Conservation (phyloP, 2,113 vertebrate genomes). For the Peromyscus maniculatus region DNA sequence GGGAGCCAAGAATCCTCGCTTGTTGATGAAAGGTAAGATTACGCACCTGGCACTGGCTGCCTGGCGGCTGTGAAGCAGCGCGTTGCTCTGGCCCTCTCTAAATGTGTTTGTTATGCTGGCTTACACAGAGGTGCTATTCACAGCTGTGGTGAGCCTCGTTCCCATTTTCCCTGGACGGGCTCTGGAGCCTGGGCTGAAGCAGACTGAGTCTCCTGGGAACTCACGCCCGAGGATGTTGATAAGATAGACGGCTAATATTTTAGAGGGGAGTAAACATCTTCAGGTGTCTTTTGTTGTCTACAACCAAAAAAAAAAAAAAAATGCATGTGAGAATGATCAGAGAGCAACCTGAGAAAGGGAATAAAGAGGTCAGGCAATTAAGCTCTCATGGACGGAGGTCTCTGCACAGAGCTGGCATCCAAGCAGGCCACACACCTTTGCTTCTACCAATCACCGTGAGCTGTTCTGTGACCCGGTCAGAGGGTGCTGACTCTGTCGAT, state of each 20-base stretch:
- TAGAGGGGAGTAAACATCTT: background rate
- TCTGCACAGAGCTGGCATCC: background rate
- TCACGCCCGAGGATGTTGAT: accelerated
- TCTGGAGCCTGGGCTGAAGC: background rate
- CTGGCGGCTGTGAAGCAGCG: background rate
- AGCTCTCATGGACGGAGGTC: background rate
- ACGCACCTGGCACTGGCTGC: background rate
- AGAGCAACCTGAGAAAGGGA: background rate
- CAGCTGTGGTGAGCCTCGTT: background rate
- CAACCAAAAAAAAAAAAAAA: background rate
- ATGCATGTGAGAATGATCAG: background rate
- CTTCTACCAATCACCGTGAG: background rate
- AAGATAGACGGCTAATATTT: background rate
- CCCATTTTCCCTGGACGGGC: background rate
- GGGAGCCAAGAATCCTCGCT: conserved; percentile 63
- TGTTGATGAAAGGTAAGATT: conserved; percentile 70
- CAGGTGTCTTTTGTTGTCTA: background rate
- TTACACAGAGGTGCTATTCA: background rate
- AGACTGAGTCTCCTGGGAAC: background rate
- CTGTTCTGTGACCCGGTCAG: no score
- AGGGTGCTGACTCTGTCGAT: background rate
- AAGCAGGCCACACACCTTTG: background rate
- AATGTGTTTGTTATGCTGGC: background rate
- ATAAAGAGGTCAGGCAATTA: background rate
- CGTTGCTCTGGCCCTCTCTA: background rate